Evolutionary conservation across 2,888 invertebrate genomes (phyloP), one percentile per base, ranked within the genome.

Genomic region (Anodontia alba): DNA sequence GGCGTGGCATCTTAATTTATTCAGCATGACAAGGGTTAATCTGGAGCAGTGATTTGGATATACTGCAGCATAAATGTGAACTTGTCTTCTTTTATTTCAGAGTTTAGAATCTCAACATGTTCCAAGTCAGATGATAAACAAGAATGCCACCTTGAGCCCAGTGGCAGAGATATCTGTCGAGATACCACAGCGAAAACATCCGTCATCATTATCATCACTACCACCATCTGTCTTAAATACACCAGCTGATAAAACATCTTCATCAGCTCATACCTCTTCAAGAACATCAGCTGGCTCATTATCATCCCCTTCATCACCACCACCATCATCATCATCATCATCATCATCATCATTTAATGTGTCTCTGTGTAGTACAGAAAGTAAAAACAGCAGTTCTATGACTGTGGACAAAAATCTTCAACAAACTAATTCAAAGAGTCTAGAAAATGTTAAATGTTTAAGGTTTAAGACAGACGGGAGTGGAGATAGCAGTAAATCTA

Each of bases 171-270:
- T 33, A 17, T 17, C 33, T 7, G 17, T 5, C 33, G 29, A 31
- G 17, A 33, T 62, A 62, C 62, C 62, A 62, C 62, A 62, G 62
- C 20, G 62, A 33, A 62, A 29, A 62, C 20, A 62, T 33, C 15
- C 62, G 17, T 62, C 62, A 12, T 62, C 62, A 33, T 33, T 62
- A 33, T 62, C 62, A 33, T 62, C 62, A 33, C 33, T 62, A 62
- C 33, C 62, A 17, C 17, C 20, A 1, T 33, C 31, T 20, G 17
- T 62, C 10, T 62, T 33, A 2, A 62, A 31, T 62, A 1, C 62
- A 33, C 12, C 20, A 33, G 17, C 62, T 33, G 17, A 17, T 20
- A n/a, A 8, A 62, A 23, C 57, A 57, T 26, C 29, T 5, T 62
- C 62, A 62, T 33, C 33, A 33, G 1, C 33, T 2, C 2, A 3